Evolutionary conservation across 2,888 invertebrate genomes (phyloP).

Genomic region (Protula sp.): DNA sequence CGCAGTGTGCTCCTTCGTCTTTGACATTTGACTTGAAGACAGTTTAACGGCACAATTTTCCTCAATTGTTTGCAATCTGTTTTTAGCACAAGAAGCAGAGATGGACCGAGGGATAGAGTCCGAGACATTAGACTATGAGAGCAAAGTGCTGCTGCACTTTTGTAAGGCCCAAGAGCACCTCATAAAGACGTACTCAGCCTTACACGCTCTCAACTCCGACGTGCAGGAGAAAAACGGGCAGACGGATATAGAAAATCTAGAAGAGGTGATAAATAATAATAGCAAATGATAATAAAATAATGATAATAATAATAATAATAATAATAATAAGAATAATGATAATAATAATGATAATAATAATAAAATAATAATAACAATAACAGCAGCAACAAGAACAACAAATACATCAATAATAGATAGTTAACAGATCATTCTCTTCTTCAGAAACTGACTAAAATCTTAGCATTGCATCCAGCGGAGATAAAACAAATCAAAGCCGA

Average conservation of each 20-base stretch:
- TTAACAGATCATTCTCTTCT: not conserved
- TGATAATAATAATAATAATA: no score
- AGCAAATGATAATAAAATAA: no score
- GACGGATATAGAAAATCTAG: not conserved
- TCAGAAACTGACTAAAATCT: constrained; percentile 5
- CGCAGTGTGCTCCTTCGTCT: no score
- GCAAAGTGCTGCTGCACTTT: constrained; percentile 45
- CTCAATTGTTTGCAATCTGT: no score
- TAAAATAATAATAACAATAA: no score
- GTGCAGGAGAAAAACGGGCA: not conserved
- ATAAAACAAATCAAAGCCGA: not conserved
- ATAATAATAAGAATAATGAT: no score
- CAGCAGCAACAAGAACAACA: no score
- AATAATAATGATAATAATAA: not conserved
- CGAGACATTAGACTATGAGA: constrained; percentile 45
- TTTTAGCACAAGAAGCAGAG: no score
- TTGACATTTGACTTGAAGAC: no score
- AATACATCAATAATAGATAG: no score
- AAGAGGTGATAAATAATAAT: not conserved
- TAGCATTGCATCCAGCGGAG: constrained; percentile 8
- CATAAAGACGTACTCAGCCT: constrained; percentile 39
- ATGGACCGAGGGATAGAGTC: not conserved
- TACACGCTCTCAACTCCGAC: constrained; percentile 25
- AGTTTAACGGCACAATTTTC: no score
- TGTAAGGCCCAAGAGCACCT: constrained; percentile 46